Conservation (phyloP, 2,888 invertebrate genomes). For the Morpho deidamia region DNA sequence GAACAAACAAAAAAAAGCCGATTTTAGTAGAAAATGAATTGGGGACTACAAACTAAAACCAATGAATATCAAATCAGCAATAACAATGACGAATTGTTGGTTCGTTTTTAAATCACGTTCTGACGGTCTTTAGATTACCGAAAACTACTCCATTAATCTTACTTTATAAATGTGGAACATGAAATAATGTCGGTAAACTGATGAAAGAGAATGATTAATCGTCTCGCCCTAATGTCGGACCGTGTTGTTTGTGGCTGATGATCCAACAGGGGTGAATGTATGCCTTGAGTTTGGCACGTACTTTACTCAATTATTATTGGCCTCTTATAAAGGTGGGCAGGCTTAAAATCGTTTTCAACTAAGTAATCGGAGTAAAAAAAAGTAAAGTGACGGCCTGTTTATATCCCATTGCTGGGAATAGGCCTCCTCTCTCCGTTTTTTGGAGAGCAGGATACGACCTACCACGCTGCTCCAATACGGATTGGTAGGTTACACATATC, state of each 20-base stretch:
- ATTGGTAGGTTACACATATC: too few relatives aligned
- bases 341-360: too few relatives aligned
- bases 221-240: slow-evolving; percentile 24
- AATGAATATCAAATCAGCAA: slow-evolving; percentile 7
- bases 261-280: neutral
- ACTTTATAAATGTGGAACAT: slow-evolving; percentile 32
- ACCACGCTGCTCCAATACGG: too few relatives aligned
- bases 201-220: slow-evolving; percentile 45
- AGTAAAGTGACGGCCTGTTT: too few relatives aligned
- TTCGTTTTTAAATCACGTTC: slow-evolving; percentile 6
- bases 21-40: too few relatives aligned
- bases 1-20: too few relatives aligned
- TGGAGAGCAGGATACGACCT: too few relatives aligned
- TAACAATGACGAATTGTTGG: neutral
- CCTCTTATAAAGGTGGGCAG: too few relatives aligned
- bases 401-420: too few relatives aligned
- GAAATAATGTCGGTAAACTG: slow-evolving; percentile 27
- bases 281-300: neutral
- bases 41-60: neutral
- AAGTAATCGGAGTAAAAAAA: too few relatives aligned
- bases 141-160: slow-evolving; percentile 31
- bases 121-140: neutral
- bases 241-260: slow-evolving; percentile 29
- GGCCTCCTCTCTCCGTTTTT: too few relatives aligned
- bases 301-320: too few relatives aligned